Conservation (phyloP, 2,797 vertebrate genomes). For the Fistularia commersonii region DNA sequence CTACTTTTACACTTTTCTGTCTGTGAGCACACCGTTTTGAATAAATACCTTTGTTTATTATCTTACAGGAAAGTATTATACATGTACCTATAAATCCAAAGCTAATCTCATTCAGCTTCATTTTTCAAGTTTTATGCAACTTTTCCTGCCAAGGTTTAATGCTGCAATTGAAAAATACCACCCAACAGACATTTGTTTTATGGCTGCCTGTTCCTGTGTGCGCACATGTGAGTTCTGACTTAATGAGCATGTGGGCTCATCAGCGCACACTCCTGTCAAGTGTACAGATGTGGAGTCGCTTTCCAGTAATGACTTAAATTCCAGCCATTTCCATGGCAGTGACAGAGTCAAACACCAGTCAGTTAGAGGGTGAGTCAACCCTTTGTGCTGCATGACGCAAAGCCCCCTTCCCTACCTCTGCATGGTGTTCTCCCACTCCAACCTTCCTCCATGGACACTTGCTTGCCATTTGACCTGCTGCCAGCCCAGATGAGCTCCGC, state of each 20-base stretch:
- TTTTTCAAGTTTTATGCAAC: not conserved
- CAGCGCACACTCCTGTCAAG: slow-evolving; percentile 44
- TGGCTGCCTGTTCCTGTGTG: slow-evolving; percentile 4
- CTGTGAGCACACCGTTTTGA: slow-evolving; percentile 1
- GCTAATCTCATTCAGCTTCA: not conserved
- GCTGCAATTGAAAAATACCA: not conserved
- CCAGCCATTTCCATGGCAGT: slow-evolving; percentile 42
- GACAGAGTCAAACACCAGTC: slow-evolving; percentile 60
- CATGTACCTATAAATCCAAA: not conserved
- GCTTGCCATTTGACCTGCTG: slow-evolving; percentile 47
- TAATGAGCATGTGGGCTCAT: slow-evolving; percentile 35
- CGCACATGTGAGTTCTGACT: slow-evolving; percentile 25
- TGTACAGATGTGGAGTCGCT: slow-evolving; percentile 38
- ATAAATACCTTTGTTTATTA: not conserved
- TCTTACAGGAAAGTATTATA: not conserved
- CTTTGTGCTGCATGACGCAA: slow-evolving; percentile 53
- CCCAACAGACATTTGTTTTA: slow-evolving; percentile 3
- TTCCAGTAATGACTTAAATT: slow-evolving; percentile 32
- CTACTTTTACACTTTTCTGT: slow-evolving; percentile 6
- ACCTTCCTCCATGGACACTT: slow-evolving; percentile 33
- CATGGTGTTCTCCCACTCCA: slow-evolving; percentile 36
- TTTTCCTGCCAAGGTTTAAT: not conserved
- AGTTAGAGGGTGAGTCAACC: slow-evolving; percentile 60
- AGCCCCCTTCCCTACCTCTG: slow-evolving; percentile 34
- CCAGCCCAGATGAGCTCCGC: slow-evolving; percentile 35